Evolutionary conservation across 2,113 vertebrate species (phyloP).

Genomic region (Nerophis lumbriciformis): DNA sequence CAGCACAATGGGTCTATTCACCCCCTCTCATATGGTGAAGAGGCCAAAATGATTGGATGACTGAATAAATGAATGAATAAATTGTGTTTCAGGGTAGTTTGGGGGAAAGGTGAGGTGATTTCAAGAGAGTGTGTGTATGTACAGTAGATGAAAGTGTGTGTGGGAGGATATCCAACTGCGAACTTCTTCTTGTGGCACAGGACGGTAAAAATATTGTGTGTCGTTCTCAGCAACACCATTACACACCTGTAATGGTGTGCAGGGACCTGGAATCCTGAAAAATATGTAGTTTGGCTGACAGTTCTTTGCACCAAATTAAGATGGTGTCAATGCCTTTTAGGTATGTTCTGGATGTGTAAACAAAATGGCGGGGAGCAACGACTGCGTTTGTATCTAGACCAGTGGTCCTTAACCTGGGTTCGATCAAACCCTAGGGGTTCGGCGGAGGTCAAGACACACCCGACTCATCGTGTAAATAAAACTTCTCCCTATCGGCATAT

Average conservation of each 20-base stretch:
- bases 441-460: too few relatives aligned
- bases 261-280: too few relatives aligned
- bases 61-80: slow-evolving; percentile 64
- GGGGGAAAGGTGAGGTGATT: slow-evolving; percentile 38
- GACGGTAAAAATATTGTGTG: slow-evolving; percentile 43
- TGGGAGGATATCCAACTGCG: slow-evolving; percentile 31
- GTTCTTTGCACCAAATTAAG: slow-evolving; percentile 5
- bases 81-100: slow-evolving; percentile 56
- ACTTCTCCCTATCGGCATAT: too few relatives aligned
- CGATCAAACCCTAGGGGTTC: too few relatives aligned
- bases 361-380: background rate
- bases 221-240: slow-evolving; percentile 22
- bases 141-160: slow-evolving; percentile 16
- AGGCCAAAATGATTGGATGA: slow-evolving; percentile 61
- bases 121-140: slow-evolving; percentile 21
- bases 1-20: slow-evolving; percentile 62
- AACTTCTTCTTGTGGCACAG: slow-evolving; percentile 38
- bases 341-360: background rate
- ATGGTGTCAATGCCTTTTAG: background rate
- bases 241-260: slow-evolving; percentile 24
- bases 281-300: background rate
- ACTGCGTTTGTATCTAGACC: too few relatives aligned
- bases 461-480: too few relatives aligned
- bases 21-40: slow-evolving; percentile 57
- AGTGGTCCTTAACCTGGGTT: too few relatives aligned